A percentile compares a stretch with the other conserved stretches of the same genome.
These are phyloP conservation scores for Anoplopoma fimbria DNA, from an alignment of 2,113 vertebrate genomes.

Conservation along the genomic window DNA sequence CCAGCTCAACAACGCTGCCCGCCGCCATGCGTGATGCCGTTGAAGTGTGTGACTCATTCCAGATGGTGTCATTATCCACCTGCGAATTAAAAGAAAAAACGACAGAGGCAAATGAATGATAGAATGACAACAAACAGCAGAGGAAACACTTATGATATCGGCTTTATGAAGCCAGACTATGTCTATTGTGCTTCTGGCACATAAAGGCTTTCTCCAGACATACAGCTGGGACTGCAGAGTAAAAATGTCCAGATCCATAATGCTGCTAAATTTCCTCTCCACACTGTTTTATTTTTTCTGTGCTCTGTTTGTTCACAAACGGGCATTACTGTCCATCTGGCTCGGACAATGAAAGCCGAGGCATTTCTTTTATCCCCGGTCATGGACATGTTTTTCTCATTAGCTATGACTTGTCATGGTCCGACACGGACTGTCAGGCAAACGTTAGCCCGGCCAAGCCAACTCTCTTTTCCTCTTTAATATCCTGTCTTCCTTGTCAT, in stretches of 20 bases:
- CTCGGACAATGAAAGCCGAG: slow-evolving; percentile 61
- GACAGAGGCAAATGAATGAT: neutral
- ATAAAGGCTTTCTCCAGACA: neutral
- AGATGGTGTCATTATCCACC: slow-evolving; percentile 98
- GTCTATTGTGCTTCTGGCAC: neutral
- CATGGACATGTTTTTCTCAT: slow-evolving; percentile 70
- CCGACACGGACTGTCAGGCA: slow-evolving; percentile 66
- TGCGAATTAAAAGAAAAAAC: slow-evolving; percentile 64
- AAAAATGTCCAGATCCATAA: slow-evolving; percentile 24
- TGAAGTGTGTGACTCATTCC: slow-evolving; percentile 97
- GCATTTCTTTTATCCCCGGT: slow-evolving; percentile 69
- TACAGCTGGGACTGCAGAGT: slow-evolving; percentile 1
- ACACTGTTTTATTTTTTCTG: slow-evolving; percentile 20
- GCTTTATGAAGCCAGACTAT: neutral
- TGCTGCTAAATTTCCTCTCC: slow-evolving; percentile 29
- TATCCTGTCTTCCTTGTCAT: slow-evolving; percentile 52
- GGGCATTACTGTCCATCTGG: slow-evolving; percentile 63
- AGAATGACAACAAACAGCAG: neutral
- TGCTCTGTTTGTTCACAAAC: slow-evolving; percentile 57
- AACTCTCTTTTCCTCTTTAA: slow-evolving; percentile 69
- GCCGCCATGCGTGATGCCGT: slow-evolving; percentile 93
- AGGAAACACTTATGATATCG: too few species aligned
- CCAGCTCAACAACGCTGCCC: slow-evolving; percentile 91
- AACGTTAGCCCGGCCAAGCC: slow-evolving; percentile 17
- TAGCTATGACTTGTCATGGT: slow-evolving; percentile 71